Conservation (phyloP, 2,113 vertebrate genomes). For the Symphodus melops region DNA sequence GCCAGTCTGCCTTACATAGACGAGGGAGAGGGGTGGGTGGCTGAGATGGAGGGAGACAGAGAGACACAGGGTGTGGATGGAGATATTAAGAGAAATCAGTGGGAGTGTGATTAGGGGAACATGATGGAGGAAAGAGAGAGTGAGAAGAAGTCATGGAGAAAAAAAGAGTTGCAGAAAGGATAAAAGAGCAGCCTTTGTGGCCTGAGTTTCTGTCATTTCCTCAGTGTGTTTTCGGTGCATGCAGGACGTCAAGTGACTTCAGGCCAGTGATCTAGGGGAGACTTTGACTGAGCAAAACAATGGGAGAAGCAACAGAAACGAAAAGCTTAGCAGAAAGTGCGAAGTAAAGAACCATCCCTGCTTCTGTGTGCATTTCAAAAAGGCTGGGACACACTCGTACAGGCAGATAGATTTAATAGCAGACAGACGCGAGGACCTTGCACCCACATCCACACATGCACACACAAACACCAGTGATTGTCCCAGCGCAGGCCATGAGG, state of each 20-base stretch:
- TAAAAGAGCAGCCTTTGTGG: conserved; percentile 41
- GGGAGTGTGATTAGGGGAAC: conserved; percentile 69
- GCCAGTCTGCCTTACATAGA: conserved; percentile 63
- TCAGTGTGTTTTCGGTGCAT: conserved; percentile 52
- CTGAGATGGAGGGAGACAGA: neutral
- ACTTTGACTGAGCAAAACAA: conserved; percentile 45
- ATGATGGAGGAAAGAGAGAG: conserved; percentile 44
- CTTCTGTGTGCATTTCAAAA: conserved; percentile 38
- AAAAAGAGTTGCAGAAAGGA: conserved; percentile 36
- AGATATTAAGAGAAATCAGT: conserved; percentile 66
- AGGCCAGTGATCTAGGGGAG: conserved; percentile 49
- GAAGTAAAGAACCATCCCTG: conserved; percentile 18
- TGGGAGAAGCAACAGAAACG: conserved; percentile 23
- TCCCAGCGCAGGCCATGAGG: conserved; percentile 72
- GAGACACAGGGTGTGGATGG: conserved; percentile 46
- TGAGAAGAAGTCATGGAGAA: conserved; percentile 16
- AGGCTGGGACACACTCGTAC: conserved; percentile 33
- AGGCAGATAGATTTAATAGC: conserved; percentile 31
- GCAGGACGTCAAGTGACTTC: conserved; percentile 68
- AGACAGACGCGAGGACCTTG: neutral
- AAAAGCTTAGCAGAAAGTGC: conserved; percentile 24
- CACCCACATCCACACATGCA: conserved; percentile 19
- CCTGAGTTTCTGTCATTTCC: conserved; percentile 50
- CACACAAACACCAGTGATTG: conserved; percentile 59
- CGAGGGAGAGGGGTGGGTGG: conserved; percentile 29